These are phyloP conservation scores for Sceloporus undulatus DNA, from an alignment of 2,113 vertebrate genomes.

Conservation along the genomic window DNA sequence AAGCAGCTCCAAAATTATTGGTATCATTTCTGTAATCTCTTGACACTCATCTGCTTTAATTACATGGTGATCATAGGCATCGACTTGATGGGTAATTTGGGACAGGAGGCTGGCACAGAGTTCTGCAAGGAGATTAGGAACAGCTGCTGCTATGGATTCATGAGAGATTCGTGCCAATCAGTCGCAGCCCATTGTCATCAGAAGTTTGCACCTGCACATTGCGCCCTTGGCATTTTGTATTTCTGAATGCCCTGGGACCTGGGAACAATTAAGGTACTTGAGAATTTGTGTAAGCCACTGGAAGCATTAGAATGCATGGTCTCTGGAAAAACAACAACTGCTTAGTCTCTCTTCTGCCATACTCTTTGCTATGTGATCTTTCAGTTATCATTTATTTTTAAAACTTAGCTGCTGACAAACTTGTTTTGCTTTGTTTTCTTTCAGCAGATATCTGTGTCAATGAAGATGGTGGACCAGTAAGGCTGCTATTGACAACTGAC, in stretches of 20 bases:
- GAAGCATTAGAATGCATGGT: not conserved
- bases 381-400: not conserved
- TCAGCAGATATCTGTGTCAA: not conserved
- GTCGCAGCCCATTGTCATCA: constrained; percentile 11
- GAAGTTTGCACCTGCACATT: constrained; percentile 21
- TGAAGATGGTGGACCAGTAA: not conserved
- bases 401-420: not conserved
- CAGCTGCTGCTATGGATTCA: constrained; percentile 56
- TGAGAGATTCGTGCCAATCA: constrained; percentile 15
- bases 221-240: constrained; percentile 25
- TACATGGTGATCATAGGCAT: constrained; percentile 28
- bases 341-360: not conserved
- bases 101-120: constrained; percentile 4
- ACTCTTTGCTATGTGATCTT: not conserved
- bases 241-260: not conserved
- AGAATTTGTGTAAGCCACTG: not conserved
- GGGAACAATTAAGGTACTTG: not conserved
- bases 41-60: constrained; percentile 62
- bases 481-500: not conserved
- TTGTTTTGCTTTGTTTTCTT: not conserved
- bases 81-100: constrained; percentile 35
- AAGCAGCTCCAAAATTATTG: constrained; percentile 41
- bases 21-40: constrained; percentile 29
- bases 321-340: not conserved
- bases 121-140: constrained; percentile 37